Evolutionary conservation across 64 coral and sea anemone genomes (phyloP).

Genomic region (Montipora foliosa): DNA sequence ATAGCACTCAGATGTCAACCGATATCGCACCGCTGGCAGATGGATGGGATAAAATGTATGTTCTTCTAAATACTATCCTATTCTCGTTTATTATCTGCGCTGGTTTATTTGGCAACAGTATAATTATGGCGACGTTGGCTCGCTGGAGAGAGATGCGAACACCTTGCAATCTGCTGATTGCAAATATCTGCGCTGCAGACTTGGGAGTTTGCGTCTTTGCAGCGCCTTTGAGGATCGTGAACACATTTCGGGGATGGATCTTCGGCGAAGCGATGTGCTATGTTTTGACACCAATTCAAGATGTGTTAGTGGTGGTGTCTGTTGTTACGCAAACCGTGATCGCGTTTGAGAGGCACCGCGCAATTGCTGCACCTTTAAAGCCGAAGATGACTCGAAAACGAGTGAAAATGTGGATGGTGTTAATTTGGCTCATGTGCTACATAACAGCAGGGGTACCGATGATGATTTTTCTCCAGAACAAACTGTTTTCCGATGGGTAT

Average conservation of each 20-base stretch:
- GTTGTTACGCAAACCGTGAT: conserved; percentile 85
- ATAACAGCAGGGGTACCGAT: conserved; percentile 64
- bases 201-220: conserved; percentile 68
- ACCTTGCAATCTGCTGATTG: conserved; percentile 79
- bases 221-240: conserved; percentile 56
- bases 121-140: conserved; percentile 75
- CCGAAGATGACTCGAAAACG: conserved; percentile 58
- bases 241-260: conserved; percentile 59
- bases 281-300: conserved; percentile 64
- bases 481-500: neutral
- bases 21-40: too few species aligned
- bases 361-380: conserved; percentile 87
- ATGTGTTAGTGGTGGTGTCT: conserved; percentile 79
- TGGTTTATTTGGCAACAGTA: conserved; percentile 62
- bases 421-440: conserved; percentile 72
- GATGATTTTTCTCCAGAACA: conserved; percentile 29
- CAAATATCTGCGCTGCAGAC: conserved; percentile 80
- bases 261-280: conserved; percentile 71
- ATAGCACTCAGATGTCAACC: neutral
- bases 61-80: conserved; percentile 17
- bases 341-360: conserved; percentile 83
- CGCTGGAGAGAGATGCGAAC: conserved; percentile 75
- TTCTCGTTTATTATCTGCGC: conserved; percentile 64
- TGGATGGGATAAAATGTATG: neutral
- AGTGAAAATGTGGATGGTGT: conserved; percentile 50